Evolutionary conservation across 2,113 vertebrate species (phyloP).

Genomic region (Meleagris gallopavo): DNA sequence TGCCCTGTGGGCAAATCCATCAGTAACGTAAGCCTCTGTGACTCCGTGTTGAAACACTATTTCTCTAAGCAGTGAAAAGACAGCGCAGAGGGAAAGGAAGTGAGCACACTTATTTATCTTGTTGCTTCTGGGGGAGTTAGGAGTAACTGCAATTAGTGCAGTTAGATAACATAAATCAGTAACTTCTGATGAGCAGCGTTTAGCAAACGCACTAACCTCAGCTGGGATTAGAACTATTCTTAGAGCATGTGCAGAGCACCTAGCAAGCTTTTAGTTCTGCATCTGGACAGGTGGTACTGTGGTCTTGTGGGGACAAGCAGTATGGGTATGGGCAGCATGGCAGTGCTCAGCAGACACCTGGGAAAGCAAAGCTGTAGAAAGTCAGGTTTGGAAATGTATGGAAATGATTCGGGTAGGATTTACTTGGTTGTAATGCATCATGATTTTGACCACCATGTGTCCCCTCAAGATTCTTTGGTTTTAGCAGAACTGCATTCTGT

Average conservation of each 20-base stretch:
- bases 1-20: not conserved
- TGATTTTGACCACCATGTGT: not conserved
- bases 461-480: not conserved
- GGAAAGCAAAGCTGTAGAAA: not conserved
- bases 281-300: not conserved
- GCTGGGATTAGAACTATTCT: fast-evolving
- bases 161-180: fast-evolving
- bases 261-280: not conserved
- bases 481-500: not conserved
- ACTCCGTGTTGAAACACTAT: not conserved
- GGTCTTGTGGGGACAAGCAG: not conserved
- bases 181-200: fast-evolving
- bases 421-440: not conserved
- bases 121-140: fast-evolving
- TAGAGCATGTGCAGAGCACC: not conserved
- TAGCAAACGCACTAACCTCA: not conserved
- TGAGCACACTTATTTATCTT: not conserved
- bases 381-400: not conserved
- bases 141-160: too few species aligned
- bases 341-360: fast-evolving
- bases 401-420: not conserved
- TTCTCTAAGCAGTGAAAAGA: not conserved
- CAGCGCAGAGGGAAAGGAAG: not conserved
- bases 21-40: not conserved
- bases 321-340: not conserved